Base-by-base conservation (phyloP, 2,113 vertebrate species). In the Serilophus lunatus region DNA sequence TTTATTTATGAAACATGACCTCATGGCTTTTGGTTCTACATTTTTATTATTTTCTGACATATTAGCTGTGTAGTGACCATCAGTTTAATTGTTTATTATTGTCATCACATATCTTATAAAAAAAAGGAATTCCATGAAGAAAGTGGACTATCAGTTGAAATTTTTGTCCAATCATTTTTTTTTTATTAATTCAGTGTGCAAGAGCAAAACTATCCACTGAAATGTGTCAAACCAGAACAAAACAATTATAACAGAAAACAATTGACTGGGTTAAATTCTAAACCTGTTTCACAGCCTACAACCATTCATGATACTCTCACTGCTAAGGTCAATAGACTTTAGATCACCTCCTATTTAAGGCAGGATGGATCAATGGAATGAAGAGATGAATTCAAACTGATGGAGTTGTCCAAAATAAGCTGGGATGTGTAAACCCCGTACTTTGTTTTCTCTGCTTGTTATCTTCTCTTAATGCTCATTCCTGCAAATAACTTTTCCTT, bases 1-100 rank as follows among this genome's bases (percentile, higher is more conserved):
- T 82, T 92, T 92, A 47, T 89, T 93, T 93, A 65, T 61, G 51
- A 88, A 92, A 70, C 42, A 24, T n/a, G 15, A 69, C 49, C 24
- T 71, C 29, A 38, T 12, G 22, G 54, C 35, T 51, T 80, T 78
- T 61, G 7, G 53, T 82, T 80, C 66, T n/a, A 16, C 47, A 24
- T 53, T 80, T 71, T 89, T 71, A 18, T 85, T 72, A 4, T 69
- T 76, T 90, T 74, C 59, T 66, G 24, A n/a, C 38, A 12, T 38
- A 38, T 63, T 74, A 57, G 66, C 33, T 40, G 14, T 45, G 26
- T 3, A 69, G 36, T 35, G 23, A 31, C 66, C 42, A 54, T 22
- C 4, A 54, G 31, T 70, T 90, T 47, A 5, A 5, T 38, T 22
- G 31, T 24, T 81, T 80, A 14, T 76, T 90, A 38, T 35, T 82